A percentile compares a stretch with the other conserved stretches of the same genome.
These are phyloP conservation scores for Thysanoteuthis rhombus DNA, from an alignment of 2,888 invertebrate genomes.

Conservation along the genomic window DNA sequence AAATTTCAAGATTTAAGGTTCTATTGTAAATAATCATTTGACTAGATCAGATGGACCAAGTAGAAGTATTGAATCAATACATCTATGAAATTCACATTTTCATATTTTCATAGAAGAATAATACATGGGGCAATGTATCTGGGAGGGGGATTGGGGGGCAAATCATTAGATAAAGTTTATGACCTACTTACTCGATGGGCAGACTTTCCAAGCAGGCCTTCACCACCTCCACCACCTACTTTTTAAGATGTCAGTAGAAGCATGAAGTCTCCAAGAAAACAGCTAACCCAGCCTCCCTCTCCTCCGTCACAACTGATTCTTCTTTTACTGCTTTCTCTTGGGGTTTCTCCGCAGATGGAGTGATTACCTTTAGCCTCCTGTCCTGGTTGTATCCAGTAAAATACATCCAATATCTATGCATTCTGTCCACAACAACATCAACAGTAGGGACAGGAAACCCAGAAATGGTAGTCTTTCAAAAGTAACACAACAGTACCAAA, in stretches of 20 bases:
- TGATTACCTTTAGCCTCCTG: neutral
- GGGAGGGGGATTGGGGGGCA: neutral
- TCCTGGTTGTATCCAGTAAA: neutral
- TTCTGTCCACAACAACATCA: neutral
- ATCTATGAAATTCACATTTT: too few relatives aligned
- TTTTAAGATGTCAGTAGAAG: neutral
- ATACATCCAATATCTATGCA: conserved; percentile 12
- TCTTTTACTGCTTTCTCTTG: neutral
- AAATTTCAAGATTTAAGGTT: neutral
- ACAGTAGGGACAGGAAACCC: neutral
- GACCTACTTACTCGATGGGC: neutral
- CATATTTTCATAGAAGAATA: too few relatives aligned
- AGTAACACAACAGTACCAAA: neutral
- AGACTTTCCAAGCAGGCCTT: neutral
- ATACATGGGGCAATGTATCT: too few relatives aligned
- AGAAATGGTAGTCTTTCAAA: neutral
- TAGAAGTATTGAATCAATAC: neutral
- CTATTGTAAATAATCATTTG: neutral
- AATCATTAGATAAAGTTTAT: neutral
- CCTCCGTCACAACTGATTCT: neutral
- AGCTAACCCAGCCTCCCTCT: neutral
- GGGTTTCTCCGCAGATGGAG: neutral
- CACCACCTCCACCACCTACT: neutral
- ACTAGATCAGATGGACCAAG: neutral
- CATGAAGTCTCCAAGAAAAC: neutral